Base-by-base conservation (phyloP, 2,888 invertebrate species). In the Nemapogon koenigi region DNA sequence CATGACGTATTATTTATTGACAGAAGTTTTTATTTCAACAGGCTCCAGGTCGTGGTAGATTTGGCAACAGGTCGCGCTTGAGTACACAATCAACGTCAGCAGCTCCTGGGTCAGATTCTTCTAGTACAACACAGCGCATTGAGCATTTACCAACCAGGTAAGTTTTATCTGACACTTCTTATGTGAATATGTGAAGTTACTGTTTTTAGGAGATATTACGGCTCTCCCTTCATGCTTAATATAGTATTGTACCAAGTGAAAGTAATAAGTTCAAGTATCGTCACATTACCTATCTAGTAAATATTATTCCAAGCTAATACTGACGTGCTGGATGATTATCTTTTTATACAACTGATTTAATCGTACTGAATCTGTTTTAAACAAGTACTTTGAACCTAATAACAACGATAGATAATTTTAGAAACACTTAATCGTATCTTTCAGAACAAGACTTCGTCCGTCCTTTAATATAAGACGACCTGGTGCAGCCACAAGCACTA, bases 391-490 rank as follows among this genome's bases (percentile, higher is more conserved):
- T n/a, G n/a, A n/a, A n/a, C n/a, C n/a, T n/a, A n/a, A n/a, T n/a
- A n/a, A n/a, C n/a, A n/a, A n/a, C n/a, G n/a, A n/a, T n/a, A n/a
- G n/a, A n/a, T n/a, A n/a, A n/a, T n/a, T n/a, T n/a, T n/a, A n/a
- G n/a, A n/a, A n/a, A n/a, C n/a, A n/a, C n/a, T n/a, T n/a, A n/a
- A n/a, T n/a, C n/a, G n/a, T n/a, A n/a, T n/a, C n/a, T 45, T 41
- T 2, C 50, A 78, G 78, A 50, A 56, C 75, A 11, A 75, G 83
- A 43, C 72, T 81, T 3, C 75, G 83, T 27, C 82, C 82, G 10
- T 48, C 57, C 4, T 63, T 64, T 45, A 63, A 61, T 46, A 37
- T 57, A 39, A 46, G 62, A 38, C 41, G 45, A 4, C 45, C 45
- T 16, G 27, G 16, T 4, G 39, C 16, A 2, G 57, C 64, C 2